A percentile compares a stretch with the other conserved stretches of the same genome.
Evolutionary conservation across 2,113 vertebrate genomes (phyloP).

Genomic region (Fulmarus glacialis): DNA sequence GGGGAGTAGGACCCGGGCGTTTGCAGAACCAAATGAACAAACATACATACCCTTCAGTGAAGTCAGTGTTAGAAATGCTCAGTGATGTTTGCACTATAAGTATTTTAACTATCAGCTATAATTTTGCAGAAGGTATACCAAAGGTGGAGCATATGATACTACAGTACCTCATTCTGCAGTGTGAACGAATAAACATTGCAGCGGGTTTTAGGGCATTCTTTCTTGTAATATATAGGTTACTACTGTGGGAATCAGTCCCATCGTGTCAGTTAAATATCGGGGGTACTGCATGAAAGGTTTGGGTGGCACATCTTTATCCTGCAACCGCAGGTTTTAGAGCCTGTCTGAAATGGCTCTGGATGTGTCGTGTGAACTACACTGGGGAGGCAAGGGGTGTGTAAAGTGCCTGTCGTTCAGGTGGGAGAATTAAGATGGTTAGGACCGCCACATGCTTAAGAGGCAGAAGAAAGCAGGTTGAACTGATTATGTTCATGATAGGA

Average conservation of each 20-base stretch:
- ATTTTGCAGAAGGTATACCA: background rate
- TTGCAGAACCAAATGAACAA: background rate
- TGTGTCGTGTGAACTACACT: background rate
- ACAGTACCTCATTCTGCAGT: background rate
- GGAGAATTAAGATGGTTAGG: background rate
- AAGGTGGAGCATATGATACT: background rate
- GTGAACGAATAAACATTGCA: background rate
- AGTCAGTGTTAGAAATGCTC: background rate
- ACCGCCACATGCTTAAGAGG: background rate
- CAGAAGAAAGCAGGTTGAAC: background rate
- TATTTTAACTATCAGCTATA: background rate
- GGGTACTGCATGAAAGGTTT: background rate
- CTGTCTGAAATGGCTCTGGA: background rate
- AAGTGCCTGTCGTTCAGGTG: background rate
- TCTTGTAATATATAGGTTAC: background rate
- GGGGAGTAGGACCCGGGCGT: background rate
- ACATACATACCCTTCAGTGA: background rate
- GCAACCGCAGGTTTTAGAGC: background rate
- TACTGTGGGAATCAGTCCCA: background rate
- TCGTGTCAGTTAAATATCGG: accelerated
- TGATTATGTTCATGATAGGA: accelerated
- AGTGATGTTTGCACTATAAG: background rate
- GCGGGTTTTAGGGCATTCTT: background rate
- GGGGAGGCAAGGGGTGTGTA: background rate
- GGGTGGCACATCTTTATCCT: background rate